Evolutionary conservation across 2,888 invertebrate species (phyloP).

Genomic region (Sphinx pinastri): DNA sequence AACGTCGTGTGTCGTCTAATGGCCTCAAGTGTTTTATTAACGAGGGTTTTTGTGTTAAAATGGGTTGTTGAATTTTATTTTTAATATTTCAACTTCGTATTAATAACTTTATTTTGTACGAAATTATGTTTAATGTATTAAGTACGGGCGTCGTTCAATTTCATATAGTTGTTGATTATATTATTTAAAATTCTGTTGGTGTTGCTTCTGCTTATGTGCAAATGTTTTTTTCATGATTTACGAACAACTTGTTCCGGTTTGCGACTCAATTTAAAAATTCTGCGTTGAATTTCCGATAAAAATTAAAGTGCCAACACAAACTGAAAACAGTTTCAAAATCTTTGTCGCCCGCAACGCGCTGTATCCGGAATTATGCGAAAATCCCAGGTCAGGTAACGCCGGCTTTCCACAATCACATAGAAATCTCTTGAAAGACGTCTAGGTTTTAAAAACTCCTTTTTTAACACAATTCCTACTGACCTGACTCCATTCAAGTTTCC

Average conservation of each 20-base stretch:
- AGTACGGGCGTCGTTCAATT: neutral
- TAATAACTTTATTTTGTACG: neutral
- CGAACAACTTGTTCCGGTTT: neutral
- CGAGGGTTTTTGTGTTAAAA: neutral
- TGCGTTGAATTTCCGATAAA: neutral
- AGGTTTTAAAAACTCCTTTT: neutral
- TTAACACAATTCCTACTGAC: no score
- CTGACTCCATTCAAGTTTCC: no score
- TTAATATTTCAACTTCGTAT: neutral
- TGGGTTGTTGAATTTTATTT: neutral
- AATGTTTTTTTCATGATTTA: no score
- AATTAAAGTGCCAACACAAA: neutral
- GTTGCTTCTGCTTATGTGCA: no score
- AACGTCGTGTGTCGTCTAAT: neutral
- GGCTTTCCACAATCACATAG: neutral
- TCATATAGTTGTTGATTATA: no score
- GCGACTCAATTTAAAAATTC: neutral
- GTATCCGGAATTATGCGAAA: neutral
- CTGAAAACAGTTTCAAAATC: slow-evolving; percentile 1
- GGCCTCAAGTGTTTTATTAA: neutral
- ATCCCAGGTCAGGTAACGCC: neutral
- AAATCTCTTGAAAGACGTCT: neutral
- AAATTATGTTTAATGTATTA: neutral
- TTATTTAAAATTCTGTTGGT: no score
- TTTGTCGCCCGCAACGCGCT: neutral